Conservation (phyloP, 2,888 invertebrate species). For the Erynnis tages region DNA sequence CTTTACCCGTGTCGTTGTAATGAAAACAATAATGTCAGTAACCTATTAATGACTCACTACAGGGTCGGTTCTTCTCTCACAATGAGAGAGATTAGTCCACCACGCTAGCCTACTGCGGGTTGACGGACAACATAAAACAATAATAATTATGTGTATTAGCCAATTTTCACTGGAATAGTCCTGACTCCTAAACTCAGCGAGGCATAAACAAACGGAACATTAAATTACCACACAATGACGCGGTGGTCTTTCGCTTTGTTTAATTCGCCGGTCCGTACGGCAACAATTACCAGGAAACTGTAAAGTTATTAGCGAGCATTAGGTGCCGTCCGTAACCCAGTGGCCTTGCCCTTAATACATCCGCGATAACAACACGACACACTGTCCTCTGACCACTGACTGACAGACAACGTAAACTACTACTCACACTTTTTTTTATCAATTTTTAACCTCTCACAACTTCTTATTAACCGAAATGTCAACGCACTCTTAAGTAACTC, state of each 20-base stretch:
- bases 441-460: background rate
- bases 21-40: no score
- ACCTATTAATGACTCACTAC: no score
- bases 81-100: no score
- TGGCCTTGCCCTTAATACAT: constrained; percentile 60
- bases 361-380: constrained; percentile 37
- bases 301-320: constrained; percentile 40
- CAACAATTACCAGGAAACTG: constrained; percentile 53
- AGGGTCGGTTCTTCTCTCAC: no score
- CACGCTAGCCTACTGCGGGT: no score
- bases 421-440: background rate
- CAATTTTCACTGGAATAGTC: constrained; percentile 1
- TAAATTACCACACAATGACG: constrained; percentile 42
- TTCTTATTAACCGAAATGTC: constrained; percentile 12
- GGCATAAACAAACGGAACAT: constrained; percentile 29
- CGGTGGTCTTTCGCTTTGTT: constrained; percentile 34
- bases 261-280: constrained; percentile 31
- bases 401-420: background rate
- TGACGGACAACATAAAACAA: no score
- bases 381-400: constrained; percentile 8
- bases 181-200: constrained; percentile 12
- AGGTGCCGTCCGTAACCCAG: constrained; percentile 52
- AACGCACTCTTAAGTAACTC: constrained; percentile 17
- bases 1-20: no score
- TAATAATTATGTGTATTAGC: background rate